A percentile compares a stretch with the other conserved stretches of the same genome.
phyloP scores from a whole-genome alignment of 2,113 vertebrate species.

The Marmota monax region DNA sequence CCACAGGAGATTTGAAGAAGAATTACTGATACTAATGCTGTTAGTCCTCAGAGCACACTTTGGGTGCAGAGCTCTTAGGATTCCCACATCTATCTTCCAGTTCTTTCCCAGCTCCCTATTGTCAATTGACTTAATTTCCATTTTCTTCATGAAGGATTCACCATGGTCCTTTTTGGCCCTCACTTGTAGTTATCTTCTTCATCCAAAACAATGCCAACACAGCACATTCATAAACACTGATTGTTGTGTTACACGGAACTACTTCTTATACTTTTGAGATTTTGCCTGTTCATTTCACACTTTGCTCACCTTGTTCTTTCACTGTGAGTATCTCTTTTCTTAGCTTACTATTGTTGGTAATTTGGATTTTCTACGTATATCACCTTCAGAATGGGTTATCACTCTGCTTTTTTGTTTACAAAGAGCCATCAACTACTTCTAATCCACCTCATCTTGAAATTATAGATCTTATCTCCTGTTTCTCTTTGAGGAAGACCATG shows the following conservation, averaged over 20 bases:
- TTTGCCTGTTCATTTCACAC: neutral
- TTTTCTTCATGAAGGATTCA: neutral
- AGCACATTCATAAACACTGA: neutral
- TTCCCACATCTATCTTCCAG: rapidly evolving
- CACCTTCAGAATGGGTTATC: neutral
- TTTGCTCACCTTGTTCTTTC: neutral
- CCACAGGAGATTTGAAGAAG: no score
- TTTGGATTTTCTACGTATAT: neutral
- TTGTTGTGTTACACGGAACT: neutral
- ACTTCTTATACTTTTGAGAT: neutral
- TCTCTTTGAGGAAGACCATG: neutral
- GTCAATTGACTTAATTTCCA: neutral
- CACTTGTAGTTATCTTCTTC: neutral
- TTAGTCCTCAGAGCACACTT: neutral
- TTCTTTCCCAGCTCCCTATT: neutral
- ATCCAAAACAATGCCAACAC: neutral
- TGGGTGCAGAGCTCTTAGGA: neutral
- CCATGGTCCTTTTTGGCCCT: neutral
- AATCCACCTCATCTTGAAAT: neutral
- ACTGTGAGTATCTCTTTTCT: neutral
- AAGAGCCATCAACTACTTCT: no score
- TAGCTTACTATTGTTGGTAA: neutral
- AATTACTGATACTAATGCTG: neutral
- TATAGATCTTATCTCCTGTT: neutral
- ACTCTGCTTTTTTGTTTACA: neutral